A percentile compares a stretch with the other conserved stretches of the same genome.
Evolutionary conservation across 2,888 invertebrate species (phyloP).

Genomic region (Octodonta nipae): DNA sequence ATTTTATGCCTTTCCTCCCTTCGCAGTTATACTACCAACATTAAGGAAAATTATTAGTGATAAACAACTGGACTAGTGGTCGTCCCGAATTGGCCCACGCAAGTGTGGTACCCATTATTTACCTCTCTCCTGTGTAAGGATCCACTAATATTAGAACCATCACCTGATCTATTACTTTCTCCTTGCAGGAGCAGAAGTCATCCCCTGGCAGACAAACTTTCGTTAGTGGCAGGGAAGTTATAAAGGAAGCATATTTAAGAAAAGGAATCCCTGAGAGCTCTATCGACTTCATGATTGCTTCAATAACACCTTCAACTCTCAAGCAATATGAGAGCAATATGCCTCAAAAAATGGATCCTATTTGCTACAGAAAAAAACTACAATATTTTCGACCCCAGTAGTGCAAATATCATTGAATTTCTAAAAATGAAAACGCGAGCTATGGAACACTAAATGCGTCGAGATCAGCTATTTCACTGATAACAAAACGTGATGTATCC

Average conservation of each 20-base stretch:
- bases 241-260: slow-evolving; percentile 12
- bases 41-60: slow-evolving; percentile 6
- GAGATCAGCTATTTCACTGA: no score
- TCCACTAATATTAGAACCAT: background rate
- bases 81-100: slow-evolving; percentile 5
- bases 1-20: slow-evolving; percentile 15
- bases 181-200: slow-evolving; percentile 2
- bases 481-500: no score
- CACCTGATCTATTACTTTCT: slow-evolving; percentile 4
- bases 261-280: slow-evolving; percentile 10
- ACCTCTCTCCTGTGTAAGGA: background rate
- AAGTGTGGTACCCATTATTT: slow-evolving; percentile 6
- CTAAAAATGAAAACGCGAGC: no score
- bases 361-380: no score
- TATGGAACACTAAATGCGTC: no score
- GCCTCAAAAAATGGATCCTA: slow-evolving; percentile 17
- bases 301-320: slow-evolving; percentile 9
- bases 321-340: slow-evolving; percentile 9
- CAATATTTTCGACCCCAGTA: no score
- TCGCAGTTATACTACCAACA: slow-evolving; percentile 6
- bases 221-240: slow-evolving; percentile 15
- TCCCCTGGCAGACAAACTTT: slow-evolving; percentile 3
- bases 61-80: slow-evolving; percentile 3
- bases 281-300: slow-evolving; percentile 12
- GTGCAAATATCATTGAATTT: background rate